phyloP scores from a whole-genome alignment of 1,140 invertebrate genomes.

The Nixonia krombeini region DNA sequence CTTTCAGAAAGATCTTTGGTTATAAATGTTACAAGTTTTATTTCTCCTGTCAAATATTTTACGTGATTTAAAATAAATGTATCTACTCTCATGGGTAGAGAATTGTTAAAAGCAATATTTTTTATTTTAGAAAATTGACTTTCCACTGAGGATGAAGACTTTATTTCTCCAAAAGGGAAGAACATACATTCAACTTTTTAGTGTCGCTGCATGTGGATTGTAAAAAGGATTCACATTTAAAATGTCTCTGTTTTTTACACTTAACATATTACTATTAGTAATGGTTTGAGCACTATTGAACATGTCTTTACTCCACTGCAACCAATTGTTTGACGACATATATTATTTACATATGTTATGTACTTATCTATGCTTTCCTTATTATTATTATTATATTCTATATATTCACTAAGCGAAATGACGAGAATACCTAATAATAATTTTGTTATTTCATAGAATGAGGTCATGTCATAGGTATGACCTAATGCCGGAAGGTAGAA shows the following conservation, averaged over 20 bases:
- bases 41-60: not conserved
- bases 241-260: not conserved
- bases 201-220: not conserved
- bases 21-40: not conserved
- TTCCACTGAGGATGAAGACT: not conserved
- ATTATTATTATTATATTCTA: too few species aligned
- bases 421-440: constrained; percentile 10
- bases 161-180: not conserved
- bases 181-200: not conserved
- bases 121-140: not conserved
- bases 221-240: not conserved
- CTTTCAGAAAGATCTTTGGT: too few species aligned
- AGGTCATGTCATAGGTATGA: constrained; percentile 15
- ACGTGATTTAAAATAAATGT: not conserved
- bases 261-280: not conserved
- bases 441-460: constrained; percentile 1
- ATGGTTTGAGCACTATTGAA: not conserved
- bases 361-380: not conserved
- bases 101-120: not conserved
- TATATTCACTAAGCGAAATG: too few species aligned
- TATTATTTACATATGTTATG: too few species aligned
- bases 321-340: not conserved
- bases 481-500: constrained; percentile 15
- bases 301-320: not conserved
- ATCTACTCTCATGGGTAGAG: not conserved